phyloP scores from a whole-genome alignment of 2,113 vertebrate species.

The Chrysochloris asiatica region DNA sequence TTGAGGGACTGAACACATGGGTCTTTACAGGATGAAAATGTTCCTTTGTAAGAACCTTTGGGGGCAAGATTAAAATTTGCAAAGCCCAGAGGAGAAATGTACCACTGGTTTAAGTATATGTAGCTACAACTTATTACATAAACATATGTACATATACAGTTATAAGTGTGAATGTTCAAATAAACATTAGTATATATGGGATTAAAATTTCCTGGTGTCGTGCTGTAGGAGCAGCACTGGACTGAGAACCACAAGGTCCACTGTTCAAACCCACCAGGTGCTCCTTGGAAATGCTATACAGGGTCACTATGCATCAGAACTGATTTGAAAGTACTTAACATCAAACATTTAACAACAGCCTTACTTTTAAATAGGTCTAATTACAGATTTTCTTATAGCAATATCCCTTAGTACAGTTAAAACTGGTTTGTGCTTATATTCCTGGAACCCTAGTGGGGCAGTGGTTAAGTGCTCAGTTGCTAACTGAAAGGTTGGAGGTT shows the following conservation, averaged over 20 bases:
- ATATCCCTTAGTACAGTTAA: not conserved
- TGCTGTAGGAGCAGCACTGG: too few species aligned
- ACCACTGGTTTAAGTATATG: not conserved
- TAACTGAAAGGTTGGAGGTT: not conserved
- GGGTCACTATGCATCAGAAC: too few species aligned
- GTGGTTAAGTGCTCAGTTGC: not conserved
- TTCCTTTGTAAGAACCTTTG: not conserved
- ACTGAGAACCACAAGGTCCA: too few species aligned
- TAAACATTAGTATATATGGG: not conserved
- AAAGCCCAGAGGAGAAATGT: not conserved
- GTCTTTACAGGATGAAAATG: not conserved
- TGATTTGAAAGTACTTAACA: not conserved
- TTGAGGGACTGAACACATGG: too few species aligned
- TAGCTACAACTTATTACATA: not conserved
- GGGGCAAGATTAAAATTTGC: not conserved
- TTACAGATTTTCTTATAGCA: not conserved
- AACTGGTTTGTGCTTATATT: not conserved
- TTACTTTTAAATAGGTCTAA: not conserved
- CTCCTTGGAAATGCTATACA: too few species aligned
- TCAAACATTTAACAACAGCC: too few species aligned
- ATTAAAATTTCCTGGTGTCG: not conserved
- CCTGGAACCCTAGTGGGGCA: not conserved
- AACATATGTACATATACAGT: too few species aligned
- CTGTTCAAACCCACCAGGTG: too few species aligned
- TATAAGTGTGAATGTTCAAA: not conserved